Evolutionary conservation across 1,140 invertebrate genomes (phyloP).

Genomic region (Tetraneura akinire): DNA sequence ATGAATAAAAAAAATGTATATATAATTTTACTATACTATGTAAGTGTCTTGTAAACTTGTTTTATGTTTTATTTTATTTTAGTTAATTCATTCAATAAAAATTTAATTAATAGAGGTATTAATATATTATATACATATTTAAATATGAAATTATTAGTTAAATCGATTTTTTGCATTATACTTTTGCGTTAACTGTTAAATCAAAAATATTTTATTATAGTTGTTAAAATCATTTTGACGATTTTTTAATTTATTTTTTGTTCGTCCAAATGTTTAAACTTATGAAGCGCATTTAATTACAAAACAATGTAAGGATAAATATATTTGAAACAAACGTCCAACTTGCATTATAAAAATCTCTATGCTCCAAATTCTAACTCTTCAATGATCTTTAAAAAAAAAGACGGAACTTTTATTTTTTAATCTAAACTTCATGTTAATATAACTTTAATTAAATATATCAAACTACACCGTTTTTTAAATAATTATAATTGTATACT

Average conservation of each 20-base stretch:
- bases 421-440: no score
- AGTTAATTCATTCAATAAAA: no score
- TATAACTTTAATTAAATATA: neutral
- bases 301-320: neutral
- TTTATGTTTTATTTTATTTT: no score
- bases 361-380: neutral
- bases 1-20: no score
- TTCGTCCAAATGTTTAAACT: neutral
- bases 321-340: neutral
- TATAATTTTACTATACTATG: no score
- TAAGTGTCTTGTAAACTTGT: no score
- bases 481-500: no score
- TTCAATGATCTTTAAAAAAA: neutral
- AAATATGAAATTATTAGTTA: no score
- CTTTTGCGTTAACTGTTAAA: no score
- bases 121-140: no score
- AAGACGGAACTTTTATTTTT: neutral
- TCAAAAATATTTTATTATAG: neutral
- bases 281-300: neutral
- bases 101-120: no score
- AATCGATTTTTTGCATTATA: no score
- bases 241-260: slow-evolving; percentile 7
- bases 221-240: neutral
- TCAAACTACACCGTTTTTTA: neutral
- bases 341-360: neutral